A percentile compares a stretch with the other conserved stretches of the same genome.
These are phyloP conservation scores for Microtus richardsoni DNA, from an alignment of 2,113 vertebrate species.

Conservation along the genomic window DNA sequence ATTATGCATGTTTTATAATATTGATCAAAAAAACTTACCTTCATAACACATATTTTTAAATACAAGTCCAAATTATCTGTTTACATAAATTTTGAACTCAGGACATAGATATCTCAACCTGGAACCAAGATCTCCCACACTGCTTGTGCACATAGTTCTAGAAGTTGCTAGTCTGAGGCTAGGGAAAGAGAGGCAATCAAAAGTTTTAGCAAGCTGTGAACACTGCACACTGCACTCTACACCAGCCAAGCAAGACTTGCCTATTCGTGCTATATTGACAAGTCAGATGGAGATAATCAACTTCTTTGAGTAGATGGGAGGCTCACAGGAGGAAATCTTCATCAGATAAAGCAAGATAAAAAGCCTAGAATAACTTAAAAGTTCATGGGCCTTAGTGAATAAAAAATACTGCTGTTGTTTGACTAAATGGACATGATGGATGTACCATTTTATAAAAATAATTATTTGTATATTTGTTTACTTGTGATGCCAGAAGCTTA, in stretches of 20 bases:
- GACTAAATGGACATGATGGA: background rate
- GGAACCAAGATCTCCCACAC: background rate
- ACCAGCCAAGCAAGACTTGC: background rate
- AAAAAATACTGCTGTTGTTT: background rate
- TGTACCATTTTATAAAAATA: background rate
- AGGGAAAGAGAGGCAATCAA: background rate
- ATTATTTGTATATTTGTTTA: background rate
- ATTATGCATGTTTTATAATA: background rate
- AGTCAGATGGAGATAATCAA: background rate
- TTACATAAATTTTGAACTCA: too few species aligned
- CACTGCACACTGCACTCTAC: background rate
- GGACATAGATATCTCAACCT: background rate
- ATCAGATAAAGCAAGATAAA: background rate
- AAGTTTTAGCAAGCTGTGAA: background rate
- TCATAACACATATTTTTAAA: background rate
- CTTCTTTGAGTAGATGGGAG: background rate
- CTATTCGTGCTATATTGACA: background rate
- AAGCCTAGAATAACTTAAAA: background rate
- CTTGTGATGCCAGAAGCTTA: background rate
- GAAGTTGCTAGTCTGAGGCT: background rate
- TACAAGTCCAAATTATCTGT: background rate
- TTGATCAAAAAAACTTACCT: background rate
- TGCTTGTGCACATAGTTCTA: background rate
- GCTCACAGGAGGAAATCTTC: background rate
- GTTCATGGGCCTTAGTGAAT: rapidly evolving